A percentile compares a stretch with the other conserved stretches of the same genome.
Evolutionary conservation across 2,113 vertebrate genomes (phyloP).

Genomic region (Xiphophorus maculatus): DNA sequence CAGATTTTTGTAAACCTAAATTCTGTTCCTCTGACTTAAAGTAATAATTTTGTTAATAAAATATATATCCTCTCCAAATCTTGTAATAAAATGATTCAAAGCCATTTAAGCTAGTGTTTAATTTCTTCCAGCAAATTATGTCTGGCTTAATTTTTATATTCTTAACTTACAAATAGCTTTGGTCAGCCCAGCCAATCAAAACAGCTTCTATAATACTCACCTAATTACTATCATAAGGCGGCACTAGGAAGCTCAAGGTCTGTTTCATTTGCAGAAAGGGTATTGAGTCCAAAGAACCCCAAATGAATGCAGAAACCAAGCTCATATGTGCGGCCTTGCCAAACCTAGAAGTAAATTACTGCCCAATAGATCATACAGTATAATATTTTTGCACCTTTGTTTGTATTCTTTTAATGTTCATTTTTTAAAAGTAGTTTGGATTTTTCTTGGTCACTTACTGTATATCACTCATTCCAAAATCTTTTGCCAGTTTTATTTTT

Average conservation of each 20-base stretch:
- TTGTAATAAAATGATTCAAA: not conserved
- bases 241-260: not conserved
- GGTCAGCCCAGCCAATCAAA: not conserved
- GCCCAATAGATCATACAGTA: not conserved
- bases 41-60: not conserved
- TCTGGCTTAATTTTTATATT: not conserved
- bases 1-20: not conserved
- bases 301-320: not conserved
- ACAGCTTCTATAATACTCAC: not conserved
- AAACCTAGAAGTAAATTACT: not conserved
- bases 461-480: not conserved
- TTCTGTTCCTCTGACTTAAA: not conserved
- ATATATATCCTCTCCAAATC: not conserved
- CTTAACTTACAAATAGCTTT: not conserved
- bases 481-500: conserved; percentile 1
- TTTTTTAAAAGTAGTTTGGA: not conserved
- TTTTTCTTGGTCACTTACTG: not conserved
- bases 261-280: not conserved
- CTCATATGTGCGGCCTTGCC: not conserved
- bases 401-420: not conserved
- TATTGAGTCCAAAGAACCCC: no score
- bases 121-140: not conserved
- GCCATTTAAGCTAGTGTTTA: not conserved
- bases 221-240: not conserved
- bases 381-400: not conserved